Base-by-base conservation (phyloP, 2,113 vertebrate genomes). In the Sebastes schlegelii region DNA sequence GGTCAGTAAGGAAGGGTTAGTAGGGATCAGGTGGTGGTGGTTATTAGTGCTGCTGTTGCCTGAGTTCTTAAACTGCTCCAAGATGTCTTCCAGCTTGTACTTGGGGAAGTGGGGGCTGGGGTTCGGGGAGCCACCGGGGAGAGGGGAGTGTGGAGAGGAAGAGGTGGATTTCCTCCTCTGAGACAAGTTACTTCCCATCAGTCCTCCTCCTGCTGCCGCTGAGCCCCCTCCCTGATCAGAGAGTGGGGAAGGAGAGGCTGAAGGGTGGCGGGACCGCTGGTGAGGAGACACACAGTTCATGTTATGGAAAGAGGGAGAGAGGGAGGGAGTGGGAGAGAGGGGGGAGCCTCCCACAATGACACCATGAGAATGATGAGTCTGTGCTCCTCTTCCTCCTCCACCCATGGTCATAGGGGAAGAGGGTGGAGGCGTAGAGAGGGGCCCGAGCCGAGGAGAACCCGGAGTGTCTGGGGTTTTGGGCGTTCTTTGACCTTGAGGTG, bases 51-150 rank as follows among this genome's bases (percentile, higher is more conserved):
- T 92, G 84, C 85, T 83, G 91, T 89, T 92, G 89, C 94, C 94
- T 91, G 94, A 94, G 91, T 95, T 95, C 88, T 95, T 95, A 86
- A 95, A 95, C 88, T 95, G 95, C 91, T 96, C 95, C 84, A 96
- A 86, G 80, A 95, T 94, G 79, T 95, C 94, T 80, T 95, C 95
- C 75, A 95, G 91, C 90, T 94, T 95, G 85, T 91, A 92, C 70
- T 93, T 95, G 10, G 91, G 84, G 68, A 93, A 88, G 72, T 93
- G 91, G 69, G 92, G 82, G 80, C 80, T 73, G 79, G 91, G 90
- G 79, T 88, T 84, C 72, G 93, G 86, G 83, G 96, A 91, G 75
- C 94, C 68, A 72, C 82, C 40, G 40, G 85, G 80, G 80, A 91
- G 86, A 79, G 92, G 85, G 72, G 95, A 91, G 86, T 89, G 87